Conservation (phyloP, 2,113 vertebrate genomes). For the Nasalis larvatus region DNA sequence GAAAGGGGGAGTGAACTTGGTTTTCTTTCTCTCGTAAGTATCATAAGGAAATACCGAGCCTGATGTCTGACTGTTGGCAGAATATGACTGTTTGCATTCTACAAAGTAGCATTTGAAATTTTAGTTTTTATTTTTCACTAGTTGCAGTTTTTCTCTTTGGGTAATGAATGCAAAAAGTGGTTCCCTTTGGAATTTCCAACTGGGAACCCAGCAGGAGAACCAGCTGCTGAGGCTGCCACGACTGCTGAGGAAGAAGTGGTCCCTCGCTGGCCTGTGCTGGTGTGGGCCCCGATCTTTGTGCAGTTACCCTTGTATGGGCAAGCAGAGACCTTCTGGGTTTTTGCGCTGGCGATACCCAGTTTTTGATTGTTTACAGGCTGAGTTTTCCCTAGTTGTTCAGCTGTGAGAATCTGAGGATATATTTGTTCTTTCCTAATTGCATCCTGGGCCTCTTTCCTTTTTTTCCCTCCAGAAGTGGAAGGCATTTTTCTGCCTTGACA, state of each 20-base stretch:
- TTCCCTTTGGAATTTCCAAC: neutral
- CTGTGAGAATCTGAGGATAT: neutral
- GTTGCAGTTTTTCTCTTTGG: neutral
- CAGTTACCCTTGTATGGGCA: neutral
- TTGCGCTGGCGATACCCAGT: neutral
- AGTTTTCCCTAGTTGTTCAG: neutral
- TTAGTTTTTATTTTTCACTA: neutral
- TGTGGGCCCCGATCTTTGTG: neutral
- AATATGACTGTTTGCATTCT: neutral
- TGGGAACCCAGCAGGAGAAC: neutral
- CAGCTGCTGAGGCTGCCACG: neutral
- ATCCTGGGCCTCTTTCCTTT: neutral
- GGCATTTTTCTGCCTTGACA: neutral
- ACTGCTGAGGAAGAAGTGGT: neutral
- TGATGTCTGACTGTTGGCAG: neutral
- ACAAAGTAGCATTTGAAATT: neutral
- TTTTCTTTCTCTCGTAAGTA: slow-evolving; percentile 16
- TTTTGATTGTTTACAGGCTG: neutral
- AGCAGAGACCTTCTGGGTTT: neutral
- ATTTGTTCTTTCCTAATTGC: neutral
- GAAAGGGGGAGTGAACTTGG: slow-evolving; percentile 34
- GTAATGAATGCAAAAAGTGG: neutral
- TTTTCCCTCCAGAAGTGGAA: neutral
- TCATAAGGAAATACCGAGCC: neutral
- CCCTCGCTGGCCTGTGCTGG: accelerated